These are phyloP conservation scores for Montipora foliosa DNA, from an alignment of 64 coral and sea anemone genomes.

Conservation along the genomic window DNA sequence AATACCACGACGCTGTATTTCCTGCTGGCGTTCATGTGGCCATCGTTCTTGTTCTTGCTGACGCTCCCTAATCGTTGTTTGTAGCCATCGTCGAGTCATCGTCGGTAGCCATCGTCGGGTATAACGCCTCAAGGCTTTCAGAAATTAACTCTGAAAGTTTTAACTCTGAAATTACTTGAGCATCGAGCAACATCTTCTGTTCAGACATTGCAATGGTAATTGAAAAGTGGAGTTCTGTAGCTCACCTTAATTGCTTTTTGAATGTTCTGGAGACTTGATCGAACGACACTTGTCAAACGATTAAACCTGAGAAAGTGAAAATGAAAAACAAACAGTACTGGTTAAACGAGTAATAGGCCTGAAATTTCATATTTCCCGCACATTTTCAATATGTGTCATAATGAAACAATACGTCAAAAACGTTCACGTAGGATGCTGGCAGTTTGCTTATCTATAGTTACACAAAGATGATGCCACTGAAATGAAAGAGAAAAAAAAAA, in stretches of 20 bases:
- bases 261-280: slow-evolving; percentile 86
- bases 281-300: slow-evolving; percentile 84
- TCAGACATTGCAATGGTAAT: not conserved
- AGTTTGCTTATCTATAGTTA: too few relatives aligned
- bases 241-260: slow-evolving; percentile 94
- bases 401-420: not conserved
- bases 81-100: too few relatives aligned
- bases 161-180: not conserved
- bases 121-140: too few relatives aligned
- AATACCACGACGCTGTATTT: too few relatives aligned
- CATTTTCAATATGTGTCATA: not conserved
- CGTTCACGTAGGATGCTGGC: too few relatives aligned
- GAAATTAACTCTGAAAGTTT: too few relatives aligned
- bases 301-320: slow-evolving; percentile 77
- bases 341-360: not conserved
- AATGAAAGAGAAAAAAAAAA: too few relatives aligned
- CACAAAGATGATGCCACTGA: too few relatives aligned
- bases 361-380: not conserved
- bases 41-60: too few relatives aligned
- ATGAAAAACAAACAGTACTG: not conserved
- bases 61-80: too few relatives aligned
- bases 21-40: too few relatives aligned
- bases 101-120: too few relatives aligned
- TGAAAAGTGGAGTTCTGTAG: not conserved
- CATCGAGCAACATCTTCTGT: not conserved